phyloP scores from a whole-genome alignment of 2,113 vertebrate genomes.

The Chamaetylas fuelleborni region DNA sequence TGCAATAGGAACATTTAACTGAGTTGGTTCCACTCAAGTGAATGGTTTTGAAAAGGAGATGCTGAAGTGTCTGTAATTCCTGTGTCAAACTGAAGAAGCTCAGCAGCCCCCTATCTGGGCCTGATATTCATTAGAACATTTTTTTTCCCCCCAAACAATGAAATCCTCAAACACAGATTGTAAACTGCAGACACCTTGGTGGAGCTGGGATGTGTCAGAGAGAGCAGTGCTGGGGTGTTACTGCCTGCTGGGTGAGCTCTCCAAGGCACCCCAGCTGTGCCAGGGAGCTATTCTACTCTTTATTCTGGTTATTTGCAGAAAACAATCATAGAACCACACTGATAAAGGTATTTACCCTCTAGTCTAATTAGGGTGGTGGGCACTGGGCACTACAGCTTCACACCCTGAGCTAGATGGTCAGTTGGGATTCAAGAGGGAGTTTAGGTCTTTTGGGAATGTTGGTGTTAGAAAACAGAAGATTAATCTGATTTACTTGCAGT shows the following conservation, averaged over 20 bases:
- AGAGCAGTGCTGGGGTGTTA: rapidly evolving
- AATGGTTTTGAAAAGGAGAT: neutral
- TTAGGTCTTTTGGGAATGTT: neutral
- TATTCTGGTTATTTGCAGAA: neutral
- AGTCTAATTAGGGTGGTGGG: neutral
- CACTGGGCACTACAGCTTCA: rapidly evolving
- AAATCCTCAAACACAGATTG: neutral
- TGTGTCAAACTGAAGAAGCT: neutral
- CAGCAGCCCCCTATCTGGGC: neutral
- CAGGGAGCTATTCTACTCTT: rapidly evolving
- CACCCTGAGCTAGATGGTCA: neutral
- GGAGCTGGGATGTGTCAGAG: neutral
- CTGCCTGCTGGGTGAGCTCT: neutral
- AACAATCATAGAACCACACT: rapidly evolving
- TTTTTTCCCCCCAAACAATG: too few relatives aligned
- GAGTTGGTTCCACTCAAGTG: neutral
- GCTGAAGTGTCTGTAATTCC: neutral
- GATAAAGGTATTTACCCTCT: neutral
- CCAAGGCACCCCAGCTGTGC: rapidly evolving
- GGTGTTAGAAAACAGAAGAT: neutral
- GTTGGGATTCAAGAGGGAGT: neutral
- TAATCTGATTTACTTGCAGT: neutral
- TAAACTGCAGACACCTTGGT: rapidly evolving
- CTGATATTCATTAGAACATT: neutral
- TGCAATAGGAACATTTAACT: neutral